Percentiles rank a stretch among this genome's conserved stretches.
Evolutionary conservation across 1,140 invertebrate genomes (phyloP).

Genomic region (Epicauta chinensis): DNA sequence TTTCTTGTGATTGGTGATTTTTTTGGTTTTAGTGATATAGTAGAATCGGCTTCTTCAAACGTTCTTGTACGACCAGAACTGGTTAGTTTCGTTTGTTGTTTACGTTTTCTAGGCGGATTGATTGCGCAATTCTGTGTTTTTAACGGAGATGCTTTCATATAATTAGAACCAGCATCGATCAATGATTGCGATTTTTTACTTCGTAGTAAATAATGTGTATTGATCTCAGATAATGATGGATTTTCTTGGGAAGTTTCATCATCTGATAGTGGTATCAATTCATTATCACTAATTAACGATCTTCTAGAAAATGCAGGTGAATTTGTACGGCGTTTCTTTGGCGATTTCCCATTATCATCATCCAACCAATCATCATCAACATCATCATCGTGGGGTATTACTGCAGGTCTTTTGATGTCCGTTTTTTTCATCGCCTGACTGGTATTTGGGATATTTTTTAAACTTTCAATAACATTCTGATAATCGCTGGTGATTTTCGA

Average conservation of each 20-base stretch:
- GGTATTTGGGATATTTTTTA: constrained; percentile 5
- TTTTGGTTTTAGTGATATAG: neutral
- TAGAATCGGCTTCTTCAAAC: constrained; percentile 19
- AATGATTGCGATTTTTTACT: no score
- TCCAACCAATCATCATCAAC: constrained; percentile 62
- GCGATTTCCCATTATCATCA: constrained; percentile 50
- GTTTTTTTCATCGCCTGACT: constrained; percentile 36
- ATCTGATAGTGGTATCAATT: neutral
- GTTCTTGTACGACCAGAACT: constrained; percentile 16
- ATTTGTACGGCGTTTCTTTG: constrained; percentile 47
- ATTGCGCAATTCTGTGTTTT: no score
- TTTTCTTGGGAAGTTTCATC: neutral
- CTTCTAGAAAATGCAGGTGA: neutral
- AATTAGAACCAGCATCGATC: no score
- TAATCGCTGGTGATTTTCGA: constrained; percentile 19
- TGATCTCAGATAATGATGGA: no score
- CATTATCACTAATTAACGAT: neutral
- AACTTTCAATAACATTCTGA: constrained; percentile 28
- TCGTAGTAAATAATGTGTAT: no score
- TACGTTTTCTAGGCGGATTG: neutral
- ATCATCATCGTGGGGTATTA: constrained; percentile 49
- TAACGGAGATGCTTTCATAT: no score
- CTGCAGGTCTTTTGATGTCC: constrained; percentile 45
- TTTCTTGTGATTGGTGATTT: constrained; percentile 1
- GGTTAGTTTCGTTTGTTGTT: constrained; percentile 22